phyloP scores from a whole-genome alignment of 2,888 invertebrate genomes.

The Sepioteuthis lessoniana region DNA sequence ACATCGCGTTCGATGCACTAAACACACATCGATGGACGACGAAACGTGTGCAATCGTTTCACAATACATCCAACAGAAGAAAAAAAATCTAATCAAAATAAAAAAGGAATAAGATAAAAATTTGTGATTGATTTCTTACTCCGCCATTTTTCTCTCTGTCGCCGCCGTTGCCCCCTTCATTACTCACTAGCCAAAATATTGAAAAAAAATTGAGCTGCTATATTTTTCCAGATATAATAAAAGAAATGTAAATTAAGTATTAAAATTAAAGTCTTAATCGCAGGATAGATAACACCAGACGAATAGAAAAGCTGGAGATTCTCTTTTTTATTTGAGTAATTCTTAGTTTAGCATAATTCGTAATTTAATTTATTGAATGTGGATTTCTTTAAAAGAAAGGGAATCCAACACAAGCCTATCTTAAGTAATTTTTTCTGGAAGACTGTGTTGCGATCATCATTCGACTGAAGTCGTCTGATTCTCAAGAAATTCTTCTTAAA shows the following conservation, averaged over 20 bases:
- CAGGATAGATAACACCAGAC: no score
- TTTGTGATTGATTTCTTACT: neutral
- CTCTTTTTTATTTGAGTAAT: no score
- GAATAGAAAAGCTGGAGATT: no score
- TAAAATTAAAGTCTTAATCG: neutral
- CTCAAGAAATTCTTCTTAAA: no score
- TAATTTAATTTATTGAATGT: no score
- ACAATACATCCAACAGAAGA: neutral
- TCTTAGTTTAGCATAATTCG: no score
- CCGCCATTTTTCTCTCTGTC: neutral
- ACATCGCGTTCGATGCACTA: neutral
- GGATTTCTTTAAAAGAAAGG: no score
- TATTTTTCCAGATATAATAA: neutral
- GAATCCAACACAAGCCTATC: no score
- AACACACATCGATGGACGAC: neutral
- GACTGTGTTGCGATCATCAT: no score
- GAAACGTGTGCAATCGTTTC: neutral
- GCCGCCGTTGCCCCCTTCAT: neutral
- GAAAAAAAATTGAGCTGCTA: neutral
- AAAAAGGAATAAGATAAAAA: neutral
- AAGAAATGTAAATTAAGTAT: neutral
- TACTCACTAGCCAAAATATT: neutral
- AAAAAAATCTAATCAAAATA: neutral
- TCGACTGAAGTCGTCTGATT: no score
- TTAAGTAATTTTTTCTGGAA: no score